phyloP scores from a whole-genome alignment of 2,888 invertebrate genomes.

The Rhingia rostrata region DNA sequence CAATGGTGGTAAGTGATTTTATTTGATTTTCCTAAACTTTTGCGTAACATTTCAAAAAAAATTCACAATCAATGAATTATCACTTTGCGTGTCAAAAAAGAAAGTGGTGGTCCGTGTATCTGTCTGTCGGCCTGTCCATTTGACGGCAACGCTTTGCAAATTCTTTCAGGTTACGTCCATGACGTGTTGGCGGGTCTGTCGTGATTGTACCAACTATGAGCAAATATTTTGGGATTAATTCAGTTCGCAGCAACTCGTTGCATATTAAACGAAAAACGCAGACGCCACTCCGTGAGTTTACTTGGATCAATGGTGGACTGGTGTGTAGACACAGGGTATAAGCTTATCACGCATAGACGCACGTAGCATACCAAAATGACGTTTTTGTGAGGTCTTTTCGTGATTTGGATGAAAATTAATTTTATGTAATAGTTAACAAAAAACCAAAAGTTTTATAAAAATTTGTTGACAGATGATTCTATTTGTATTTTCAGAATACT shows the following conservation, averaged over 20 bases:
- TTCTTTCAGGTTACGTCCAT: conserved; percentile 8
- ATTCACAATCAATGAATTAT: conserved; percentile 49
- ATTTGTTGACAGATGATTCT: too few species aligned
- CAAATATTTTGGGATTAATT: conserved; percentile 10
- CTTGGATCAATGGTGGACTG: conserved; percentile 9
- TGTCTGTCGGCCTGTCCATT: neutral
- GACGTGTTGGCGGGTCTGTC: too few species aligned
- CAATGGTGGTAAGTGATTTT: conserved; percentile 2
- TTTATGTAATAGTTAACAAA: too few species aligned
- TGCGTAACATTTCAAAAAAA: conserved; percentile 3
- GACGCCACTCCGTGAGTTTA: conserved; percentile 14
- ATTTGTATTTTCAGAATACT: too few species aligned
- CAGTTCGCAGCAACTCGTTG: conserved; percentile 28
- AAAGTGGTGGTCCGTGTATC: conserved; percentile 12
- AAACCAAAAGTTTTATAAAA: too few species aligned
- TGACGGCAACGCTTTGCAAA: conserved; percentile 21
- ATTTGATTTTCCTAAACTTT: conserved; percentile 22
- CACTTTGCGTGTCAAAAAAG: conserved; percentile 57
- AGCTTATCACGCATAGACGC: too few species aligned
- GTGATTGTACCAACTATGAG: neutral
- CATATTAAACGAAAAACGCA: conserved; percentile 12
- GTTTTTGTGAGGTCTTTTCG: too few species aligned
- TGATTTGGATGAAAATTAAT: too few species aligned
- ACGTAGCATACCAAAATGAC: too few species aligned
- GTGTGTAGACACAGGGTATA: neutral